Evolutionary conservation across 2,797 vertebrate species (phyloP).

Genomic region (Enteromius mattozi): DNA sequence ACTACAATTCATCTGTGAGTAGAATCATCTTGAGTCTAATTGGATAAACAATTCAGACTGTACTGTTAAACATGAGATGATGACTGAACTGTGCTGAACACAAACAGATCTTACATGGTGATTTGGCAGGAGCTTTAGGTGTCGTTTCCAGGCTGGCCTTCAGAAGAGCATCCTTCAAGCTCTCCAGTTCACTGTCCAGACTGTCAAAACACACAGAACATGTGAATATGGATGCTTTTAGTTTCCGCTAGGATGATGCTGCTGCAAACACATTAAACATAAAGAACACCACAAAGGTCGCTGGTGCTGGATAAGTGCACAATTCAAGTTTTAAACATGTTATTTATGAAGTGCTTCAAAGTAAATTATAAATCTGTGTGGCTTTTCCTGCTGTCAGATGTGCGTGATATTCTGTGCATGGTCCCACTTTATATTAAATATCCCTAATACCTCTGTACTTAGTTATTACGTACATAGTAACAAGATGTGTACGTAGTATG

Average conservation of each 20-base stretch:
- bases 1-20: background rate
- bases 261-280: no score
- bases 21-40: background rate
- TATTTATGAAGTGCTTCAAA: background rate
- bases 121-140: constrained; percentile 73
- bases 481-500: no score
- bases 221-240: background rate
- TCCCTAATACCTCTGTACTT: no score
- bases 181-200: constrained; percentile 90
- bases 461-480: no score
- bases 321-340: background rate
- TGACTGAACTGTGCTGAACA: background rate
- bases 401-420: background rate
- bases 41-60: background rate
- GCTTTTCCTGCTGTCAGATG: background rate
- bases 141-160: constrained; percentile 86
- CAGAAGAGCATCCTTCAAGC: constrained; percentile 83
- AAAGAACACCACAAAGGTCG: no score
- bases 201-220: constrained; percentile 67
- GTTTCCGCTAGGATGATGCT: background rate
- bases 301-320: no score
- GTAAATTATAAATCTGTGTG: background rate
- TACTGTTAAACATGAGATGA: background rate
- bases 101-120: constrained; percentile 77
- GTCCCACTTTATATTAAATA: no score